A percentile compares a stretch with the other conserved stretches of the same genome.
Evolutionary conservation across 2,888 invertebrate species (phyloP).

Genomic region (Microchrysa polita): DNA sequence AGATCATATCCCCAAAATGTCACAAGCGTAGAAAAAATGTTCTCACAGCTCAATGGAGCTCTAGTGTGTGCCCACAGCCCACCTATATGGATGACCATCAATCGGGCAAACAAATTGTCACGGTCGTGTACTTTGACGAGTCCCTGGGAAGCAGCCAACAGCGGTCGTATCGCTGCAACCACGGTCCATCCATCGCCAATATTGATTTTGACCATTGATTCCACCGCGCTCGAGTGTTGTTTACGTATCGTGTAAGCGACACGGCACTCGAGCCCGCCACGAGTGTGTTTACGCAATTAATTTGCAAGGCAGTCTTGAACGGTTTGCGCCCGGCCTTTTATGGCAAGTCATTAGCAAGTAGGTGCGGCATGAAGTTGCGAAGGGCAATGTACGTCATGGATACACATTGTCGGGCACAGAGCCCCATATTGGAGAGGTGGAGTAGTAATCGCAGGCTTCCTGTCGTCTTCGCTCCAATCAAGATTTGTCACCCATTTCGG

Average conservation of each 20-base stretch:
- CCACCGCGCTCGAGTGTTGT: slow-evolving; percentile 26
- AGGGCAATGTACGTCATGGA: slow-evolving; percentile 32
- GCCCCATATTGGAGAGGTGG: background rate
- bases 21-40: background rate
- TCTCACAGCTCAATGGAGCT: background rate
- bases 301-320: slow-evolving; percentile 30
- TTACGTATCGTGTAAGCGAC: slow-evolving; percentile 12
- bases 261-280: background rate
- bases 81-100: too few relatives aligned
- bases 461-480: background rate
- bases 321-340: slow-evolving; percentile 7
- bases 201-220: slow-evolving; percentile 1
- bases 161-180: too few relatives aligned
- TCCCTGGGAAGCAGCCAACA: too few relatives aligned
- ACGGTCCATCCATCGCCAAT: background rate
- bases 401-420: too few relatives aligned
- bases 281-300: slow-evolving; percentile 33
- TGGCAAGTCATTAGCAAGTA: background rate
- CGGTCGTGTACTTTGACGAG: too few relatives aligned
- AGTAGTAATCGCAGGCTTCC: background rate
- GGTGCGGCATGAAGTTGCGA: slow-evolving; percentile 28
- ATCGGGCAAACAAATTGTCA: too few relatives aligned
- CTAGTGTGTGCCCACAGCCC: background rate
- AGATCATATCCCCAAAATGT: slow-evolving; percentile 26
- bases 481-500: background rate